Conservation (phyloP, 2,888 invertebrate species). For the Xiphydria camelus region DNA sequence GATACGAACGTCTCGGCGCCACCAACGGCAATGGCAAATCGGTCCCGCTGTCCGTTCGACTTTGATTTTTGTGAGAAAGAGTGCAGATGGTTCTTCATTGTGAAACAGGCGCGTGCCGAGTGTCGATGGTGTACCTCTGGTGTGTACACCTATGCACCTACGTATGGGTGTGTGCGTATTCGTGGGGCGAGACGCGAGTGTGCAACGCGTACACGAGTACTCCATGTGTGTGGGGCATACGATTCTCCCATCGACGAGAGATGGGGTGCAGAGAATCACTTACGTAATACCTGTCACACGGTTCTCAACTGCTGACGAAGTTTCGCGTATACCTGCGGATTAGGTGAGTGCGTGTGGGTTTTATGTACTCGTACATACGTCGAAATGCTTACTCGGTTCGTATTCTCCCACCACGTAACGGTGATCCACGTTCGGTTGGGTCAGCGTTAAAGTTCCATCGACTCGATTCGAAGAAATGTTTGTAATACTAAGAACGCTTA, state of each 20-base stretch:
- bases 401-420: too few relatives aligned
- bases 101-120: conserved; percentile 48
- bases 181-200: too few relatives aligned
- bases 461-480: too few relatives aligned
- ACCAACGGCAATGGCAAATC: neutral
- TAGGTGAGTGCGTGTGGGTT: neutral
- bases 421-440: too few relatives aligned
- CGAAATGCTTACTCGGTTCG: too few relatives aligned
- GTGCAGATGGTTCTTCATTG: conserved; percentile 47
- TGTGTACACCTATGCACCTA: conserved; percentile 9
- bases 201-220: too few relatives aligned
- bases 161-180: conserved; percentile 10
- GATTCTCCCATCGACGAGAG: neutral
- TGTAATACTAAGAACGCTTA: too few relatives aligned
- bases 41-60: conserved; percentile 15
- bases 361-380: conserved; percentile 1
- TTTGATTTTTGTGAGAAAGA: conserved; percentile 46
- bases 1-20: too few relatives aligned
- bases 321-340: neutral
- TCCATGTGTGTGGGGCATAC: neutral
- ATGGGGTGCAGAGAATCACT: conserved; percentile 23
- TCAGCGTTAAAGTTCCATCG: too few relatives aligned
- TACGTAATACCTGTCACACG: conserved; percentile 38
- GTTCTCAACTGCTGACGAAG: conserved; percentile 26
- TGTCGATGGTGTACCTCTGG: conserved; percentile 36